Base-by-base conservation (phyloP, 2,797 vertebrate genomes). In the Staurois parvus region DNA sequence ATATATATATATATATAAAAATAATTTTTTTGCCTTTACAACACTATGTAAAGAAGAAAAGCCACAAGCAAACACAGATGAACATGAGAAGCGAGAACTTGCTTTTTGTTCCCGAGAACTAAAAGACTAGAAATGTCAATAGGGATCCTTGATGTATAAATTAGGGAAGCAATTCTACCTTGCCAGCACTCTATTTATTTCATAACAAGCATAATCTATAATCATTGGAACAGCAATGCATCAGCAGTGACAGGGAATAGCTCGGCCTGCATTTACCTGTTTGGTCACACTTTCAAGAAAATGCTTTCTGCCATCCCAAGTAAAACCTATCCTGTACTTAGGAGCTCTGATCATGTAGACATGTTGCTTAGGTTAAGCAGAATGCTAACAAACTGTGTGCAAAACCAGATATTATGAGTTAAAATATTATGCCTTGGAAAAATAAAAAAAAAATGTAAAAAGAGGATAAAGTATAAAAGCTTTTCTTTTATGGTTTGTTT, bases 121-220 rank as follows among this genome's bases (percentile, higher is more conserved):
- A 6, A 67, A 34, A 34, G 56, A 72, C 56, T 74, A 28, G 19
- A 52, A 73, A 62, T 79, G 83, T 72, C 83, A 73, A 86, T 40
- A 78, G 75, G 37, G 42, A 79, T 87, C 37, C 68, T 83, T 86
- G 75, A 83, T 74, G 42, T 86, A 68, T 82, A 82, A 83, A 83
- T 86, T 83, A 86, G 67, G 40, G 74, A 83, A 34, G 68, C 42
- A 74, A 42, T 83, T 87, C 42, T 87, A 87, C 75, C 69, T 86
- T 78, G 85, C 85, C 68, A 86, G 75, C 80, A 73, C n/a, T 86
- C 85, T 74, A 83, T 86, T 79, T 79, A 83, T 82, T 78, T 79
- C 75, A 87, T 83, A 83, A 82, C 75, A 86, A 83, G 80, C 75
- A 83, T 78, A 83, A 86, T 86, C 85, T 86, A 78, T 83, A 86